Base-by-base conservation (phyloP, 2,888 invertebrate species). In the Nyleta sp. region DNA sequence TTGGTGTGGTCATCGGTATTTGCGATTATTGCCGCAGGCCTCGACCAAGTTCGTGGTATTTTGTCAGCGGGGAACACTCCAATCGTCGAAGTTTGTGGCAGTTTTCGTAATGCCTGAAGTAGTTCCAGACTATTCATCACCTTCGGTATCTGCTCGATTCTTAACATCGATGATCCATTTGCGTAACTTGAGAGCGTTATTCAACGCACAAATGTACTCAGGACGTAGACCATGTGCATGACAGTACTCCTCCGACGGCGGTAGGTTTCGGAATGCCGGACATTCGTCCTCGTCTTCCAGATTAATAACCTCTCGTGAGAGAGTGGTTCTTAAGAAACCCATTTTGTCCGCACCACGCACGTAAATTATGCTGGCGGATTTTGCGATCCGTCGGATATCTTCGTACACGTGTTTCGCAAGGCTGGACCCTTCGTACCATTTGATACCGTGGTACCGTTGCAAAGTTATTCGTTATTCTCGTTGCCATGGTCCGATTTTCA, bases 121-220 rank as follows among this genome's bases (percentile, higher is more conserved):
- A 42, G 48, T 7, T 48, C 24, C 24, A 48, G 7, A n/a, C 24
- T 48, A 24, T 48, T 48, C 48, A 48, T 48, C 7, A n/a, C 38
- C 13, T 10, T 38, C 38, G 11, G 31, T 31, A 31, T 5, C 31
- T n/a, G n/a, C n/a, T n/a, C 24, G 24, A 3, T 24, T 7, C 24
- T 24, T 24, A 24, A 24, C 24, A 24, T n/a, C n/a, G n/a, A 31
- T 7, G 31, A 38, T n/a, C 6, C 38, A 38, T 3, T 5, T 4
- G 15, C 17, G 42, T 17, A 42, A 17, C 17, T 10, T 38, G n/a
- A 38, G n/a, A 2, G n/a, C 50, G 11, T 46, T 46, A 8, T 18
- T 46, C 11, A 46, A 22, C 4, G 46, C 46, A 22, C 46, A 46
- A 3, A 18, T 7, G n/a, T 22, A 46, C n/a, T n/a, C n/a, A n/a